A percentile compares a stretch with the other conserved stretches of the same genome.
Conservation (phyloP, 2,797 vertebrate species). For the Micromesistius poutassou region DNA sequence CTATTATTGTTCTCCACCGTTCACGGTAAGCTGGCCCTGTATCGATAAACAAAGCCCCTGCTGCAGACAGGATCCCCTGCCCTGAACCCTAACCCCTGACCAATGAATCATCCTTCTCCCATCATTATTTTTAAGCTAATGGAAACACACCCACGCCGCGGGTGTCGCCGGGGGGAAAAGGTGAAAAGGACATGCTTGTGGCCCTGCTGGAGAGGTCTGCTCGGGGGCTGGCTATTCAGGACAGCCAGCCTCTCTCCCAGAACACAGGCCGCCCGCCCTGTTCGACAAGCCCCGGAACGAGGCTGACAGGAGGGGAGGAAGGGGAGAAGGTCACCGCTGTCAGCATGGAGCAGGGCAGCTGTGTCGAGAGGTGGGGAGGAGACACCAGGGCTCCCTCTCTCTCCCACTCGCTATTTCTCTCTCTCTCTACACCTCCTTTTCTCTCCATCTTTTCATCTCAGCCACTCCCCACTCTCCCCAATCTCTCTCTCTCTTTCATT, state of each 20-base stretch:
- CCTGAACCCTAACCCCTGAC: no score
- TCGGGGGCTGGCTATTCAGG: not conserved
- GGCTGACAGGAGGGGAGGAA: not conserved
- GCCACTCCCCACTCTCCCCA: no score
- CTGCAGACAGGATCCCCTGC: no score
- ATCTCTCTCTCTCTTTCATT: not conserved
- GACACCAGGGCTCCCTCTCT: constrained; percentile 4
- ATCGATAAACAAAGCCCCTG: not conserved
- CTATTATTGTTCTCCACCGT: not conserved
- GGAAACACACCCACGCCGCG: no score
- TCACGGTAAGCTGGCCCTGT: not conserved
- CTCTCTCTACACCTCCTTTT: no score
- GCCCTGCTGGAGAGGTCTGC: not conserved
- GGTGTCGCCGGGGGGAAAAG: no score
- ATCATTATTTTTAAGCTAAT: no score
- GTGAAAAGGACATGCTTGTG: no score
- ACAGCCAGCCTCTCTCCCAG: not conserved
- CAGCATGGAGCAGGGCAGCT: not conserved
- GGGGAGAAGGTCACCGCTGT: constrained; percentile 10
- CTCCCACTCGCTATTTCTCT: no score
- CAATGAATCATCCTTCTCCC: no score
- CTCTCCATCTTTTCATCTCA: no score
- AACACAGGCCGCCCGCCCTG: not conserved
- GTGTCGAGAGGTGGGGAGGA: not conserved
- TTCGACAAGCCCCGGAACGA: not conserved